Conservation (phyloP, 1,140 invertebrate species). For the Heliconius eleuchia region DNA sequence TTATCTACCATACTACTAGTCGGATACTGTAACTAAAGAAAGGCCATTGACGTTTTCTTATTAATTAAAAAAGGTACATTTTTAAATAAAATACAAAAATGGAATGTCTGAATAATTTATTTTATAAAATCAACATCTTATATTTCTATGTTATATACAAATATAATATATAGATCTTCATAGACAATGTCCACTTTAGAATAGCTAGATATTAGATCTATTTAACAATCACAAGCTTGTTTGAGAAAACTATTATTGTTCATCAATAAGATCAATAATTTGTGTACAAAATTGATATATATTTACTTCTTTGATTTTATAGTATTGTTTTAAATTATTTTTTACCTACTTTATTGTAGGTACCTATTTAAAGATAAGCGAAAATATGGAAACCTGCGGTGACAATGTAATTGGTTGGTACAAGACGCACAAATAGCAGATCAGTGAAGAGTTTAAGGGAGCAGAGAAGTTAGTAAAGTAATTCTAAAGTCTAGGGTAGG, state of each 20-base stretch:
- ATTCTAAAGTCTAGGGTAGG: not conserved
- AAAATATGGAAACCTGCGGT: too few species aligned
- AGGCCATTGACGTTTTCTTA: too few species aligned
- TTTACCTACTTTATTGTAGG: too few species aligned
- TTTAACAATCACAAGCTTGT: not conserved
- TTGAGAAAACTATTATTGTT: not conserved
- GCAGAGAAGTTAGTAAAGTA: not conserved
- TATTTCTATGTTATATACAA: constrained; percentile 20
- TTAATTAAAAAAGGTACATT: not conserved
- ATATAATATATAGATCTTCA: constrained; percentile 11
- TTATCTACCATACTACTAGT: too few species aligned
- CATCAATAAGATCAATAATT: not conserved
- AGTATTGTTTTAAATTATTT: too few species aligned
- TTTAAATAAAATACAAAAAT: constrained; percentile 8
- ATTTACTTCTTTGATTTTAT: too few species aligned
- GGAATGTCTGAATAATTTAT: constrained; percentile 41
- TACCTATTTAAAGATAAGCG: too few species aligned
- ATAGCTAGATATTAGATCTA: not conserved
- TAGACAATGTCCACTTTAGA: not conserved
- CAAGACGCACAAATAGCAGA: too few species aligned
- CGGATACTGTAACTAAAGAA: too few species aligned
- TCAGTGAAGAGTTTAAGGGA: not conserved
- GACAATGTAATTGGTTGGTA: too few species aligned
- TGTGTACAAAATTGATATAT: too few species aligned
- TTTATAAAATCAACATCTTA: constrained; percentile 32